phyloP scores from a whole-genome alignment of 1,140 invertebrate genomes.

The Macrocentrus cingulum region DNA sequence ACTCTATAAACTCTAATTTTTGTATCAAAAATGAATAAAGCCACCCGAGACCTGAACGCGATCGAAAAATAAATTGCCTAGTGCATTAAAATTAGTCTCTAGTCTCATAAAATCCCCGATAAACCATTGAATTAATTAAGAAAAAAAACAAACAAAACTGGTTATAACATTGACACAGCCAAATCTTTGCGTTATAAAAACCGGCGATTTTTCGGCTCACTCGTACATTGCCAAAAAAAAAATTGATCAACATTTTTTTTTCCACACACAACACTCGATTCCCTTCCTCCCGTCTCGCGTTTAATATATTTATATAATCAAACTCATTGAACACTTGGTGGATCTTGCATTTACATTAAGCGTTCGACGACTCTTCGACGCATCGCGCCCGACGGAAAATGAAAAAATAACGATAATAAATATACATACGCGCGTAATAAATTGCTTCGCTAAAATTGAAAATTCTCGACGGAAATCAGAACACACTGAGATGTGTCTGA shows the following conservation, averaged over 20 bases:
- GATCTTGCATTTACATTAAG: constrained; percentile 40
- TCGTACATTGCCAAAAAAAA: not conserved
- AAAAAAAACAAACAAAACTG: constrained; percentile 22
- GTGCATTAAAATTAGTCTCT: not conserved
- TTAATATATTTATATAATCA: constrained; percentile 32
- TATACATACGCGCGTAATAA: constrained; percentile 2
- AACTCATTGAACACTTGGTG: constrained; percentile 52
- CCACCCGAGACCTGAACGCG: not conserved
- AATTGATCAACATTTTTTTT: not conserved
- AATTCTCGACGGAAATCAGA: not conserved
- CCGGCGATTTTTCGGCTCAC: constrained; percentile 16
- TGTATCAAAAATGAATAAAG: not conserved
- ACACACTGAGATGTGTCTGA: too few relatives aligned
- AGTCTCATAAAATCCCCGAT: not conserved
- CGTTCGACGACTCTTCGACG: constrained; percentile 9
- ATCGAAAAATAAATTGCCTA: not conserved
- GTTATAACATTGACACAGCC: constrained; percentile 47
- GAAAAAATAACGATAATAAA: constrained; percentile 6
- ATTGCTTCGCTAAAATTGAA: too few relatives aligned
- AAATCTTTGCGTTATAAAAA: constrained; percentile 46
- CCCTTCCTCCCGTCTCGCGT: constrained; percentile 22
- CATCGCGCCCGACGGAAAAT: not conserved
- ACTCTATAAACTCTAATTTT: constrained; percentile 17
- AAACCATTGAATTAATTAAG: not conserved
- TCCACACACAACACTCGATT: too few relatives aligned